Base-by-base conservation (phyloP, 2,888 invertebrate species). In the Dinocampus coccinellae region DNA sequence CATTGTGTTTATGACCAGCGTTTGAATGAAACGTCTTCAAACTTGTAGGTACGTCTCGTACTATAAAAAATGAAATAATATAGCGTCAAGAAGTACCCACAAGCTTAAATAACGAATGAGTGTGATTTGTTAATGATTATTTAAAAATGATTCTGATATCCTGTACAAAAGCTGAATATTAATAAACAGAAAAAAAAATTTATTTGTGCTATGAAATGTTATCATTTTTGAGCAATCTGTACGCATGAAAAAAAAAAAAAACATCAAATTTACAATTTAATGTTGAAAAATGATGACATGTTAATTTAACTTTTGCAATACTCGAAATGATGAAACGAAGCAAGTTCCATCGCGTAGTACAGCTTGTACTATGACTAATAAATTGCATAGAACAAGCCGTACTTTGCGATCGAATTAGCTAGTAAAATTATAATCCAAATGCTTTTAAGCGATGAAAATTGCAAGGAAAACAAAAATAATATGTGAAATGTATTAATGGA, bases 41-140 rank as follows among this genome's bases (percentile, higher is more conserved):
- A 60, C 39, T 69, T 47, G 36, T 60, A 53, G 58, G 69, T 73
- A 69, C 69, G 53, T 13, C 24, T 64, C 73, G 68, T 71, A 73
- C 73, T 73, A 73, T 70, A 70, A 71, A 39, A 9, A 26, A 22
- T 47, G 24, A 16, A 20, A 26, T 26, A 22, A 71, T 70, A 65
- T 70, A 70, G 65, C 11, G 47, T 66, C 73, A 22, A 47, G 29
- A 33, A 1, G 70, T 68, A 71, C 70, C 36, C 22, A 67, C 64
- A 68, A 58, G 58, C 39, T 16, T 42, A 34, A 62, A 58, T 63
- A 16, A 63, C 22, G 64, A 62, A 64, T 6, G 29, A 22, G 13
- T n/a, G 36, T 36, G 7, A 29, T 7, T 29, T 29, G 29, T 11
- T 26, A 36, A 53, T 53, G 7, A 47, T 7, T 20, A 47, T 47